Evolutionary conservation across 2,797 vertebrate genomes (phyloP).

Genomic region (Aplochiton taeniatus): DNA sequence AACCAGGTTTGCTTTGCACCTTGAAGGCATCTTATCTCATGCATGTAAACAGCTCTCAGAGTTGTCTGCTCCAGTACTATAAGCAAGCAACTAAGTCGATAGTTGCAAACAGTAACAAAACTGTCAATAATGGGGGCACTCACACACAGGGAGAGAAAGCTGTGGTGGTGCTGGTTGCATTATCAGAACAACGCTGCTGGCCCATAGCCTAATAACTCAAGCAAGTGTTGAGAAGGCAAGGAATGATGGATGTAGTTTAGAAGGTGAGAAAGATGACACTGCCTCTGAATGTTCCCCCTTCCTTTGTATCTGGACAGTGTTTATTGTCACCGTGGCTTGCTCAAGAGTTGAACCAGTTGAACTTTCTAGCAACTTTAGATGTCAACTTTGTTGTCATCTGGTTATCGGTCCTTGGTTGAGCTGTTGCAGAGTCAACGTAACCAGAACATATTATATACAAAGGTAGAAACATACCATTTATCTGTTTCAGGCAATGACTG

Average conservation of each 20-base stretch:
- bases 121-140: too few species aligned
- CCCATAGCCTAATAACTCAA: background rate
- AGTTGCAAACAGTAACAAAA: too few species aligned
- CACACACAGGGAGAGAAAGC: background rate
- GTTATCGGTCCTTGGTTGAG: too few species aligned
- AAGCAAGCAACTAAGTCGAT: too few species aligned
- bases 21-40: background rate
- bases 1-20: background rate
- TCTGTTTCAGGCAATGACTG: too few species aligned
- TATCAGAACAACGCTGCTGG: background rate
- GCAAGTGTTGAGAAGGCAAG: background rate
- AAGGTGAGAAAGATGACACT: slow-evolving; percentile 33
- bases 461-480: too few species aligned
- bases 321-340: background rate
- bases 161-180: background rate
- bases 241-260: slow-evolving; percentile 25
- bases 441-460: too few species aligned
- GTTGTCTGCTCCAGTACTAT: too few species aligned
- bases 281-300: slow-evolving; percentile 18
- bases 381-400: too few species aligned
- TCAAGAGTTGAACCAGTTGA: slow-evolving; percentile 21
- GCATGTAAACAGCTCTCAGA: background rate
- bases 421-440: too few species aligned
- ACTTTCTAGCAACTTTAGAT: background rate
- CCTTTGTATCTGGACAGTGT: background rate